These are phyloP conservation scores for Acromyrmex echinatior DNA, from an alignment of 1,140 invertebrate genomes.

Conservation along the genomic window DNA sequence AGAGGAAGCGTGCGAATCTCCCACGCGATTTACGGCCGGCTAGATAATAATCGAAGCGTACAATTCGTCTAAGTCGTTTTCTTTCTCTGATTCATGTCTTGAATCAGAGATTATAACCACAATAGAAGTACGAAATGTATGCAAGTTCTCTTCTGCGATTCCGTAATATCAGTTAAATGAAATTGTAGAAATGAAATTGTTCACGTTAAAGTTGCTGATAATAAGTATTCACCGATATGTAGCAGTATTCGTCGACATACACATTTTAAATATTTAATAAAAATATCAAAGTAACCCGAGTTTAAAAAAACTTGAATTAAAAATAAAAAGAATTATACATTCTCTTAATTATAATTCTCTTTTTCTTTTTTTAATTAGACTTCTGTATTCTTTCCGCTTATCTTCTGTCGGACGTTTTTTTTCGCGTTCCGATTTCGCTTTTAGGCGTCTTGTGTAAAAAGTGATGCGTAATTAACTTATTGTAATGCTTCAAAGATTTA, in stretches of 20 bases:
- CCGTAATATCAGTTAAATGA: background rate
- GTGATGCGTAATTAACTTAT: conserved; percentile 15
- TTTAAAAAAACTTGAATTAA: background rate
- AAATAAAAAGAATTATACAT: background rate
- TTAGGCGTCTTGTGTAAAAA: background rate
- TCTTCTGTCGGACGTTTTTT: background rate
- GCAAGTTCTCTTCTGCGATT: background rate
- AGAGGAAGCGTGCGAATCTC: conserved; percentile 21
- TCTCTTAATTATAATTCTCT: background rate
- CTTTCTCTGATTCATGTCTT: background rate
- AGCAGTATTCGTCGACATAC: background rate
- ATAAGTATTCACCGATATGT: background rate
- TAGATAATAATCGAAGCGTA: conserved; percentile 18
- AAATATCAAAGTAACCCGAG: background rate
- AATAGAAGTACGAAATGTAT: background rate
- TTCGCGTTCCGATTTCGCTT: background rate
- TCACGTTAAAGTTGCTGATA: background rate
- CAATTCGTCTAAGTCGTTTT: background rate
- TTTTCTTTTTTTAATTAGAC: background rate
- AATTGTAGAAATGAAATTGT: background rate
- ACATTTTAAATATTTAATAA: background rate
- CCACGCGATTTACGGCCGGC: conserved; percentile 14
- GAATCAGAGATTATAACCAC: background rate
- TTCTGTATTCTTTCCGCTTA: background rate
- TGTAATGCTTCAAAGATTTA: conserved; percentile 6